A percentile compares a stretch with the other conserved stretches of the same genome.
phyloP scores from a whole-genome alignment of 1,140 invertebrate genomes.

The Drosophila novamexicana region DNA sequence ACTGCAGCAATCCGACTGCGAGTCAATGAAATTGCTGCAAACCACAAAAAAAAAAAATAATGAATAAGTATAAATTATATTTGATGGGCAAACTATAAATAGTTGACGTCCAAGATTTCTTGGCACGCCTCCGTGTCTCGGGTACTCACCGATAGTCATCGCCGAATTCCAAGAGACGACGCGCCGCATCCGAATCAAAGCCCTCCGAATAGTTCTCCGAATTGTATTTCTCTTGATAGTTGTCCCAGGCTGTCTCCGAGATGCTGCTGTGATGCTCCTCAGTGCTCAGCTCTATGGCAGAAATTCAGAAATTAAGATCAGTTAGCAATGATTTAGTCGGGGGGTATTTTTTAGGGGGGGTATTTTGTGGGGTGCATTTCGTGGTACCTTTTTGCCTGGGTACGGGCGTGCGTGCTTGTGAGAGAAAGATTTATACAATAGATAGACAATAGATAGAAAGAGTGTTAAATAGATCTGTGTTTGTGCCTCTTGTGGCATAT shows the following conservation, averaged over 20 bases:
- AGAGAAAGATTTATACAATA: constrained; percentile 47
- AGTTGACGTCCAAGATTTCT: constrained; percentile 3
- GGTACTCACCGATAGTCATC: constrained; percentile 92
- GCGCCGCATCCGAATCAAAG: constrained; percentile 93
- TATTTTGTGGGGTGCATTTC: constrained; percentile 44
- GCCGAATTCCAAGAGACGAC: constrained; percentile 92
- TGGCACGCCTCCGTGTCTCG: background rate
- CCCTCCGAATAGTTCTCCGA: constrained; percentile 96
- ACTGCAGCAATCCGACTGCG: constrained; percentile 92
- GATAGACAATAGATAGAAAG: constrained; percentile 16
- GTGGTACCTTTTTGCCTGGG: constrained; percentile 74
- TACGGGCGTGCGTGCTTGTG: constrained; percentile 81
- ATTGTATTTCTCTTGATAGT: constrained; percentile 95
- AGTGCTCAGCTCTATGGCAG: constrained; percentile 82
- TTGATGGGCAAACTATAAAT: constrained; percentile 56
- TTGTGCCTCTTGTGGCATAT: background rate
- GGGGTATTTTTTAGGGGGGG: background rate
- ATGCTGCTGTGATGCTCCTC: constrained; percentile 92
- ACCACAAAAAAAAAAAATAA: constrained; percentile 1
- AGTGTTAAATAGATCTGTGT: constrained; percentile 21
- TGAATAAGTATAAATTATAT: constrained; percentile 6
- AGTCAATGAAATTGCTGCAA: constrained; percentile 89
- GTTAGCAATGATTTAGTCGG: background rate
- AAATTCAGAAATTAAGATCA: background rate
- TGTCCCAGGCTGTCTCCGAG: constrained; percentile 93